Conservation (phyloP, 1,140 invertebrate species). For the Meteorus sp. region DNA sequence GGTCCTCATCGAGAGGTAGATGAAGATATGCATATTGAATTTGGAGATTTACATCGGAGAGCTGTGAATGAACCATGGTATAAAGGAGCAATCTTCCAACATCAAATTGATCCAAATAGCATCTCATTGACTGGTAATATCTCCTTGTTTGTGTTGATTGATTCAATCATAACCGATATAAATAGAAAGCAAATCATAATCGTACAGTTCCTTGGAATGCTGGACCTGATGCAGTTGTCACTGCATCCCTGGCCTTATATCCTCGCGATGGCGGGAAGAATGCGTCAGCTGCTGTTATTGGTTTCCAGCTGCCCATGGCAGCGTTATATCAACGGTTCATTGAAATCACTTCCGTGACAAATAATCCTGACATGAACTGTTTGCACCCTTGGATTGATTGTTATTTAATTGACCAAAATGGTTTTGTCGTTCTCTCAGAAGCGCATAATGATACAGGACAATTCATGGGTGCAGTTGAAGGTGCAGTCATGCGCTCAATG, state of each 20-base stretch:
- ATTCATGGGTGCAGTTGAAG: constrained; percentile 85
- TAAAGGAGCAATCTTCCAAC: constrained; percentile 84
- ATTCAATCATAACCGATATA: not conserved
- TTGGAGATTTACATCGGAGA: constrained; percentile 75
- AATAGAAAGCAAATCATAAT: not conserved
- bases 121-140: constrained; percentile 47
- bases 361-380: constrained; percentile 52
- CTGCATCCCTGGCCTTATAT: constrained; percentile 83
- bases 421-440: constrained; percentile 81
- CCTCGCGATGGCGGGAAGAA: constrained; percentile 73
- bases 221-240: constrained; percentile 65
- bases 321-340: constrained; percentile 70
- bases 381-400: constrained; percentile 69
- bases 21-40: constrained; percentile 63
- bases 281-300: constrained; percentile 85
- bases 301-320: constrained; percentile 77
- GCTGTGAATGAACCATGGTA: constrained; percentile 93
- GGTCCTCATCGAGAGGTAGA: constrained; percentile 3
- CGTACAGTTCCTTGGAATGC: constrained; percentile 72
- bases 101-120: constrained; percentile 71
- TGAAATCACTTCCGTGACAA: constrained; percentile 65
- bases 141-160: not conserved
- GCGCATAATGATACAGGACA: constrained; percentile 70
- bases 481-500: constrained; percentile 77
- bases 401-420: constrained; percentile 86